A percentile compares a stretch with the other conserved stretches of the same genome.
phyloP scores from a whole-genome alignment of 2,113 vertebrate genomes.

The Calyptomena viridis region DNA sequence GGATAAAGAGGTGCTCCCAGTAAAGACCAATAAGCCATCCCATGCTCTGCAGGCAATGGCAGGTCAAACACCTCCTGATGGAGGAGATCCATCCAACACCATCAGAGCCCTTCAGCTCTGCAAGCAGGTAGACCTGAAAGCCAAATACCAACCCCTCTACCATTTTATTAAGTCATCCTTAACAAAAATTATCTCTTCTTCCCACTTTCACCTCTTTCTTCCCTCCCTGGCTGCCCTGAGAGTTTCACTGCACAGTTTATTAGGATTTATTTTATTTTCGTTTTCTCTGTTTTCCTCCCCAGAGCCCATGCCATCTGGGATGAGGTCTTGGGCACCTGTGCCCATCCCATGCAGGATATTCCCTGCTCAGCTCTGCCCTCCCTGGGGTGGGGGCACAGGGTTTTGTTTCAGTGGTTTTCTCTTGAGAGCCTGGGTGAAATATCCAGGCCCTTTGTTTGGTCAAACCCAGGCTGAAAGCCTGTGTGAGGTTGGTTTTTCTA shows the following conservation, averaged over 20 bases:
- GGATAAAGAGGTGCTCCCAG: neutral
- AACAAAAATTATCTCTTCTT: neutral
- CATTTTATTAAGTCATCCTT: neutral
- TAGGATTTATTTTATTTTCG: neutral
- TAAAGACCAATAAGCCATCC: neutral
- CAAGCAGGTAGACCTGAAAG: neutral
- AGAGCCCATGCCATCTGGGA: neutral
- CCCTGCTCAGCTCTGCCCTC: neutral
- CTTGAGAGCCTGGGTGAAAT: neutral
- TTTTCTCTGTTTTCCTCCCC: neutral
- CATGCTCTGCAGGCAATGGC: accelerated
- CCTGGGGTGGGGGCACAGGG: accelerated
- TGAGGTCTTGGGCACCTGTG: neutral
- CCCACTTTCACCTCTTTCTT: neutral
- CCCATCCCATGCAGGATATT: neutral
- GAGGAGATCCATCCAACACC: neutral
- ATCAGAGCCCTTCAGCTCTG: neutral
- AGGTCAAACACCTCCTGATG: accelerated
- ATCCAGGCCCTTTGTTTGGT: neutral
- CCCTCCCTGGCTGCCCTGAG: neutral
- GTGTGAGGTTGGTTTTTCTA: neutral
- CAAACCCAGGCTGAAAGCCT: neutral
- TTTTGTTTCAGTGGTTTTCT: neutral
- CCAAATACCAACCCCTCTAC: neutral
- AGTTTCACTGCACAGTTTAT: neutral